A percentile compares a stretch with the other conserved stretches of the same genome.
Conservation (phyloP, 2,113 vertebrate species). For the Isichthys henryi region DNA sequence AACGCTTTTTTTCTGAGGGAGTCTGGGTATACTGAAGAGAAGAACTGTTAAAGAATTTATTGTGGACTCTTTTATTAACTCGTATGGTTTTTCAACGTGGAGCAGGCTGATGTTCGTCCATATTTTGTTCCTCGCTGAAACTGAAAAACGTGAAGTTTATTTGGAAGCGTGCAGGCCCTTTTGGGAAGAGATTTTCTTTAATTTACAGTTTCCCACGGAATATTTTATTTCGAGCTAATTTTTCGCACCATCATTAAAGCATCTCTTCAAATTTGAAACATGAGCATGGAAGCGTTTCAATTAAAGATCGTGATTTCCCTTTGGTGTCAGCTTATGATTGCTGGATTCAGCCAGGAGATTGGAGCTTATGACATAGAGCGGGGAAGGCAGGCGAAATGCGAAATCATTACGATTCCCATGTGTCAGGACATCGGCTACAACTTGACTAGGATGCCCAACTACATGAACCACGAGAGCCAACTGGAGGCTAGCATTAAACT, state of each 20-base stretch:
- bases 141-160: not conserved
- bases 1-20: conserved; percentile 16
- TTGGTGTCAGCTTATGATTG: conserved; percentile 52
- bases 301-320: conserved; percentile 30
- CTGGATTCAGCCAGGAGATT: conserved; percentile 60
- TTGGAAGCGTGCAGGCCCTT: not conserved
- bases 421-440: conserved; percentile 84
- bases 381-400: conserved; percentile 65
- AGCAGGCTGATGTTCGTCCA: not conserved
- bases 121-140: conserved; percentile 6
- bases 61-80: conserved; percentile 6
- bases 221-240: conserved; percentile 7
- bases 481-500: conserved; percentile 72
- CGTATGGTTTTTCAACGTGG: not conserved
- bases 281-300: conserved; percentile 25
- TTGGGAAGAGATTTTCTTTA: not conserved
- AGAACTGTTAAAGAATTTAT: conserved; percentile 4
- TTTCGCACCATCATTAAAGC: not conserved
- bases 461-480: conserved; percentile 75
- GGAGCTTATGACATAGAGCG: conserved; percentile 63
- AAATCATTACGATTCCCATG: conserved; percentile 76
- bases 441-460: conserved; percentile 81
- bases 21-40: not conserved
- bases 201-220: conserved; percentile 1
- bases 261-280: not conserved